Percentiles rank a stretch among this genome's conserved stretches.
Evolutionary conservation across 2,888 invertebrate genomes (phyloP).

Genomic region (Philonicus albiceps): DNA sequence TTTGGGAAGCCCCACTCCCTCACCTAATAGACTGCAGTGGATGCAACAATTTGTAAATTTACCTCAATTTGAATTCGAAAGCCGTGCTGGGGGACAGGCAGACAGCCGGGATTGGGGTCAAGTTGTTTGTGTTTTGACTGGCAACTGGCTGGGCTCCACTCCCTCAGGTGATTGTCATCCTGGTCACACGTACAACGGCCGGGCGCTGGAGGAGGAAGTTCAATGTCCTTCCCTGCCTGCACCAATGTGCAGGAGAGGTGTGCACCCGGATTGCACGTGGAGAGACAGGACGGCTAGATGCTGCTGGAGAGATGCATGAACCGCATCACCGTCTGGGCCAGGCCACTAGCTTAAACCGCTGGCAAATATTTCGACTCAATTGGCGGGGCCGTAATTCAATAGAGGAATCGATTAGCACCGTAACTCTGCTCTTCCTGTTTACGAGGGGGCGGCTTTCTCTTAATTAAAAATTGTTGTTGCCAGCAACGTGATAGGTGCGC

Average conservation of each 20-base stretch:
- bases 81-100: background rate
- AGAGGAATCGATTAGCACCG: background rate
- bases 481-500: background rate
- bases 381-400: background rate
- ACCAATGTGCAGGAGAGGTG: background rate
- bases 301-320: background rate
- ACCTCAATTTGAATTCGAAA: conserved; percentile 34
- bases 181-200: background rate
- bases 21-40: conserved; percentile 31
- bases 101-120: background rate
- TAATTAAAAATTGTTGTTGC: background rate
- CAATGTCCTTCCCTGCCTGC: background rate
- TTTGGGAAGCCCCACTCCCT: background rate
- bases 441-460: background rate
- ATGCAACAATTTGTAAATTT: conserved; percentile 42
- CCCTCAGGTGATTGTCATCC: background rate
- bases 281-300: background rate
- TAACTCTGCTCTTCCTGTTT: background rate
- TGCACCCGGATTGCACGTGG: background rate
- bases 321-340: background rate
- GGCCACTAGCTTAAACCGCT: background rate
- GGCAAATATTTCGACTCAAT: background rate
- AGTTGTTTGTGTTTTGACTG: conserved; percentile 11
- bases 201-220: background rate
- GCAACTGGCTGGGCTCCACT: background rate